These are phyloP conservation scores for Dolomedes plantarius DNA, from an alignment of 2,888 invertebrate species.

Conservation along the genomic window DNA sequence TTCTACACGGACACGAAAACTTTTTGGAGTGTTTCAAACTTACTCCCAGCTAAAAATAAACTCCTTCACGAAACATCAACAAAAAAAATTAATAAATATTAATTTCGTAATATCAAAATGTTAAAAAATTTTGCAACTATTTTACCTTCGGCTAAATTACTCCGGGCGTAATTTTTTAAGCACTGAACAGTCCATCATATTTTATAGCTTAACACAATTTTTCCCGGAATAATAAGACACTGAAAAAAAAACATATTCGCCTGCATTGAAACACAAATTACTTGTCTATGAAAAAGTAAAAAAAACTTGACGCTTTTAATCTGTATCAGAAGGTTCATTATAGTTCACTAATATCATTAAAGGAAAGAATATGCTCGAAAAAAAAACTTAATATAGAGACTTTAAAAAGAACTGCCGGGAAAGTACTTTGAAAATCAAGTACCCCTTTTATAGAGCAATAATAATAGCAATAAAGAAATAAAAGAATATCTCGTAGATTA, in stretches of 20 bases:
- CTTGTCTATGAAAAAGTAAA: not conserved
- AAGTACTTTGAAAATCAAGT: slow-evolving; percentile 42
- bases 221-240: not conserved
- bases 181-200: not conserved
- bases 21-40: no score
- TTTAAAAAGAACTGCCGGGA: not conserved
- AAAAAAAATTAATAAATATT: not conserved
- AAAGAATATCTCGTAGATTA: slow-evolving; percentile 30
- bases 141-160: not conserved
- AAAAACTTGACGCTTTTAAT: slow-evolving; percentile 27
- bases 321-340: slow-evolving; percentile 44
- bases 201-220: not conserved
- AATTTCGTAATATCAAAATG: not conserved
- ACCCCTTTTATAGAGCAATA: slow-evolving; percentile 24
- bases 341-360: slow-evolving; percentile 44
- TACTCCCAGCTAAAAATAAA: no score
- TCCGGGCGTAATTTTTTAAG: not conserved
- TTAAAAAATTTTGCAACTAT: not conserved
- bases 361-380: not conserved
- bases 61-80: no score
- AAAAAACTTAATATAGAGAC: not conserved
- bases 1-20: no score
- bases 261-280: slow-evolving; percentile 31
- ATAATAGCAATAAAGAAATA: slow-evolving; percentile 50
- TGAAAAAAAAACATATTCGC: not conserved